Evolutionary conservation across 1,140 invertebrate genomes (phyloP).

Genomic region (Metaphire vulgaris): DNA sequence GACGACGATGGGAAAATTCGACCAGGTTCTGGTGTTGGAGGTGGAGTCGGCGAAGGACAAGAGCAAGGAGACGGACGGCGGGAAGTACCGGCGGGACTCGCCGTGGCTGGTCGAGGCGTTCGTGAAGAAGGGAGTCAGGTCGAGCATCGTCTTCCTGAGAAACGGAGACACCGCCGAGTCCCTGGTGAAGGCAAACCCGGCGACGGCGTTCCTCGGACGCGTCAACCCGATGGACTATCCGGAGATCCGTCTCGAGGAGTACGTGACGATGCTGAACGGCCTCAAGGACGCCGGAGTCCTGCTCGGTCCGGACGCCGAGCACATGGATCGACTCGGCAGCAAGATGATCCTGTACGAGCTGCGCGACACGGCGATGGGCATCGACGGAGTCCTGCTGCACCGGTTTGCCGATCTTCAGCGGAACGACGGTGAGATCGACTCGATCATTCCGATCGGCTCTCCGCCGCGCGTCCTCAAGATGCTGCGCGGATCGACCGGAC

Average conservation of each 20-base stretch:
- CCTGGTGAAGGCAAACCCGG: constrained; percentile 20
- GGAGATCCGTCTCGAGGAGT: constrained; percentile 22
- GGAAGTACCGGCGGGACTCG: constrained; percentile 29
- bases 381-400: constrained; percentile 26
- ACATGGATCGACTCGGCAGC: constrained; percentile 30
- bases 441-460: constrained; percentile 26
- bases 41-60: constrained; percentile 31
- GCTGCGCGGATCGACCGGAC: constrained; percentile 31
- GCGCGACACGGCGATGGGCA: constrained; percentile 28
- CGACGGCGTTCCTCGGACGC: constrained; percentile 30
- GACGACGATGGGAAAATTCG: constrained; percentile 30
- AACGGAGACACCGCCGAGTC: constrained; percentile 24
- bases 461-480: constrained; percentile 29
- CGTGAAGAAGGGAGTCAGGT: constrained; percentile 28
- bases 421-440: constrained; percentile 26
- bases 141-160: constrained; percentile 27
- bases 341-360: constrained; percentile 32
- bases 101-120: constrained; percentile 31
- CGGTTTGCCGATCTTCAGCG: constrained; percentile 10
- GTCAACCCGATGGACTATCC: constrained; percentile 32
- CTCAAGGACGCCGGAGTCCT: constrained; percentile 20
- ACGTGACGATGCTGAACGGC: constrained; percentile 21
- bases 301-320: constrained; percentile 26
- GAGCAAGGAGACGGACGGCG: constrained; percentile 26
- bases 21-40: constrained; percentile 30